Evolutionary conservation across 2,113 vertebrate species (phyloP), one percentile per base, ranked within the genome.

Genomic region (Siniperca knerii): DNA sequence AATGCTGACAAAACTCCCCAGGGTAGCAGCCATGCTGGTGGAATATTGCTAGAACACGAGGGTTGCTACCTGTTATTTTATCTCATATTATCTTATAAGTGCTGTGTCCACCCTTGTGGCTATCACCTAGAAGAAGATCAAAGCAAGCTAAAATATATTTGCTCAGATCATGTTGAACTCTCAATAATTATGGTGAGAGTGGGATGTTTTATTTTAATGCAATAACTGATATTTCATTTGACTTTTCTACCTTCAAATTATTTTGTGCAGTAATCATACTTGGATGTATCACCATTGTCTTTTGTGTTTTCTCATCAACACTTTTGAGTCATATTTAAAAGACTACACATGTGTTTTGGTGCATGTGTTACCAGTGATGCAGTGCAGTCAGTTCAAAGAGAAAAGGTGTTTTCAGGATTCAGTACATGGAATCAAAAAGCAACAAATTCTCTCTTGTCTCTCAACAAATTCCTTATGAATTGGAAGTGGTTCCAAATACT

Each of bases 1-100:
- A 80, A 78, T 75, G 69, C 69, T 78, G 79, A 75, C 65, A 61
- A 52, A 62, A 55, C 1, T 54, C 40, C 10, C 18, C 12, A 4
- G 62, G 55, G 62, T 54, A 46, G 29, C 35, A 67, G 44, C 57
- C 3, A 1, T 11, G 15, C 52, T 2, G 2, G 46, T 21, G 44
- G 48, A 72, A 73, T 77, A 68, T 25, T 73, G 60, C 44, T 4
- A 1, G 57, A 48, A 37, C 20, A 33, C 40, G 29, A 46, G 23
- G 33, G 25, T 46, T 23, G 13, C 60, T 74, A 1, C 60, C 15
- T 75, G 46, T 75, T 42, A 40, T 64, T 70, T 35, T 3, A 55
- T 68, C 35, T 77, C 6, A 10, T 57, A 11, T 74, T 60, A 25
- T 74, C 20, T 29, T 40, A 2, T 37, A 48, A 55, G 29, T 60